These are phyloP conservation scores for Poecile montanus DNA, from an alignment of 2,797 vertebrate genomes.

Conservation along the genomic window DNA sequence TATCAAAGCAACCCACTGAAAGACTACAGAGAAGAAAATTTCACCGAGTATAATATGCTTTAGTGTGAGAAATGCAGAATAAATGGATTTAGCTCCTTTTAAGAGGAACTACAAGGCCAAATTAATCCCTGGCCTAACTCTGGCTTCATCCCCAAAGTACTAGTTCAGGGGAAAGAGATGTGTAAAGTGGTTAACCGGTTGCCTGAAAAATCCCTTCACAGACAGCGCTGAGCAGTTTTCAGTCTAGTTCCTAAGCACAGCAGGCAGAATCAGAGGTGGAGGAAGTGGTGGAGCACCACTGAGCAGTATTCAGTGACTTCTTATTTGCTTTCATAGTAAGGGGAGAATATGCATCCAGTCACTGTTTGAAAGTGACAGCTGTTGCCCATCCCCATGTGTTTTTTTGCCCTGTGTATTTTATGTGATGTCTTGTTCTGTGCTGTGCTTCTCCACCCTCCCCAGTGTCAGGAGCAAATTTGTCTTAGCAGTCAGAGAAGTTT, in stretches of 20 bases:
- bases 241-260: background rate
- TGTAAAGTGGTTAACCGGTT: background rate
- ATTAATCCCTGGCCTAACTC: background rate
- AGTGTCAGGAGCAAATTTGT: background rate
- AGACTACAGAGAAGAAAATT: background rate
- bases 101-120: background rate
- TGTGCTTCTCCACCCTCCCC: background rate
- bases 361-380: background rate
- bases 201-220: background rate
- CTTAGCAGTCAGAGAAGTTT: background rate
- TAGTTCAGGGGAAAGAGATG: background rate
- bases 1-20: background rate
- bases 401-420: background rate
- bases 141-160: background rate
- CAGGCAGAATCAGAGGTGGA: background rate
- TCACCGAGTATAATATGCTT: background rate
- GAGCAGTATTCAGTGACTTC: background rate
- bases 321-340: background rate
- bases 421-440: background rate
- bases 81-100: background rate
- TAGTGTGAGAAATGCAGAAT: background rate
- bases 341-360: background rate
- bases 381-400: background rate
- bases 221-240: background rate
- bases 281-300: background rate